Evolutionary conservation across 2,888 invertebrate genomes (phyloP).

Genomic region (Steinernema carpocapsae): DNA sequence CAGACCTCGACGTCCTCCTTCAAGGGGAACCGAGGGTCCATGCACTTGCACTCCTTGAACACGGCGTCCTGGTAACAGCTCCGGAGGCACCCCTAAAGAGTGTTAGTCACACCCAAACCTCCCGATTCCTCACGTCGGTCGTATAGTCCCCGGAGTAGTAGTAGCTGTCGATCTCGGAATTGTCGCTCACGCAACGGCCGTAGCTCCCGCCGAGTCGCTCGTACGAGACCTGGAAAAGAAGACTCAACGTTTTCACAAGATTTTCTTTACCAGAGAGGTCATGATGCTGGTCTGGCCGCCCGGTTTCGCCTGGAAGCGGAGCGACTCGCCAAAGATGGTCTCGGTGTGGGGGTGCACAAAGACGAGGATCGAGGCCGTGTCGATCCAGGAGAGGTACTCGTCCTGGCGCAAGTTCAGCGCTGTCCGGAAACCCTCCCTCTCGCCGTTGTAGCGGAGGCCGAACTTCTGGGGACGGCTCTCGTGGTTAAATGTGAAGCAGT

Average conservation of each 20-base stretch:
- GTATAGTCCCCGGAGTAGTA: constrained; percentile 48
- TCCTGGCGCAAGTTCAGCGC: constrained; percentile 45
- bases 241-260: no score
- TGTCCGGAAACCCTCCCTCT: constrained; percentile 43
- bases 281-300: constrained; percentile 37
- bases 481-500: constrained; percentile 52
- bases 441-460: constrained; percentile 34
- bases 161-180: constrained; percentile 42
- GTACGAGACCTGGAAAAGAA: constrained; percentile 38
- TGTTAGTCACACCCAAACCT: background rate
- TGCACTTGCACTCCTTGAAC: constrained; percentile 41
- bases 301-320: constrained; percentile 43
- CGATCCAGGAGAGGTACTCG: constrained; percentile 53
- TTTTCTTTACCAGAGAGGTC: background rate
- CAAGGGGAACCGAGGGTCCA: constrained; percentile 45
- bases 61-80: constrained; percentile 47
- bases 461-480: constrained; percentile 12
- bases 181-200: constrained; percentile 43
- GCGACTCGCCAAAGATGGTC: constrained; percentile 18
- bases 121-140: constrained; percentile 36
- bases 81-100: constrained; percentile 41
- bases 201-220: constrained; percentile 42
- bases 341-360: background rate
- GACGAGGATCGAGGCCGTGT: constrained; percentile 47
- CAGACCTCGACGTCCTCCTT: constrained; percentile 34